phyloP scores from a whole-genome alignment of 1,140 invertebrate species.

The Leptonema lineaticorne region DNA sequence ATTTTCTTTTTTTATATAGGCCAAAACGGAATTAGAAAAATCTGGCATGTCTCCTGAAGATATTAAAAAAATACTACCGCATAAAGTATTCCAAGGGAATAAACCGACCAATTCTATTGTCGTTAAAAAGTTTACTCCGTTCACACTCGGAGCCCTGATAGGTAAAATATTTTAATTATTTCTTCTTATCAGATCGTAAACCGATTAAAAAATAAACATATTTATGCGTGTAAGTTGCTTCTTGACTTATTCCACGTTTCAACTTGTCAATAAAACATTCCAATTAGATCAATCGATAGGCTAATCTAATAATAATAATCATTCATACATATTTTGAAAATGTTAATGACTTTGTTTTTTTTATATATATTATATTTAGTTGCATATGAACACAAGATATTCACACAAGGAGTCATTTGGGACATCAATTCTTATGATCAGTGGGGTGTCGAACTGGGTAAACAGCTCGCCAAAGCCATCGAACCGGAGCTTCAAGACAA shows the following conservation, averaged over 20 bases:
- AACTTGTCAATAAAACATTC: too few species aligned
- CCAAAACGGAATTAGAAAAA: constrained; percentile 71
- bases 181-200: not conserved
- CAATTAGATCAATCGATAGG: not conserved
- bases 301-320: not conserved
- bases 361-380: constrained; percentile 59
- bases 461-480: constrained; percentile 96
- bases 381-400: constrained; percentile 99
- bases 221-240: constrained; percentile 5
- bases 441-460: constrained; percentile 99
- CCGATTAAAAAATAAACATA: constrained; percentile 36
- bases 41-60: constrained; percentile 71
- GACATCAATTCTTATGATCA: constrained; percentile 99
- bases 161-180: constrained; percentile 59
- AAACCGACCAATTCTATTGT: constrained; percentile 97
- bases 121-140: constrained; percentile 91
- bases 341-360: not conserved
- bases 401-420: constrained; percentile 98
- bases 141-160: constrained; percentile 93
- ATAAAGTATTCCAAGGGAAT: constrained; percentile 98
- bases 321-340: too few species aligned
- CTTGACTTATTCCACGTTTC: not conserved
- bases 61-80: constrained; percentile 81
- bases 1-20: constrained; percentile 50
- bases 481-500: constrained; percentile 84